Evolutionary conservation across 2,888 invertebrate species (phyloP).

Genomic region (Paralinhomoeus sp.): DNA sequence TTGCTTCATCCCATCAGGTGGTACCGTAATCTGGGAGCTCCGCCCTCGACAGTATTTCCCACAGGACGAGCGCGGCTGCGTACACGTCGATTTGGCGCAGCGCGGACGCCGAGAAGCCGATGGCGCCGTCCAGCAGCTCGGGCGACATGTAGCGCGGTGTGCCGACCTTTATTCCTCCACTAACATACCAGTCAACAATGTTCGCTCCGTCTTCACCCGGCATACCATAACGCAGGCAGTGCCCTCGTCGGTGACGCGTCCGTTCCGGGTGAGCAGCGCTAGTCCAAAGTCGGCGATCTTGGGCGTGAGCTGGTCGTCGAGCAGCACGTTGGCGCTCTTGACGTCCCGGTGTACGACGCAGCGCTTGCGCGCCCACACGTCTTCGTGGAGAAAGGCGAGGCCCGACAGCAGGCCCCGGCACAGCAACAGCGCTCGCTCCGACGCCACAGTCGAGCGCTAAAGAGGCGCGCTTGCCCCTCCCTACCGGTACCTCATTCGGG

Average conservation of each 20-base stretch:
- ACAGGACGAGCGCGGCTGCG: slow-evolving; percentile 32
- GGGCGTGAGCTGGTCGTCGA: slow-evolving; percentile 41
- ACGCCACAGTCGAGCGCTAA: background rate
- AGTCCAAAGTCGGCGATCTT: slow-evolving; percentile 94
- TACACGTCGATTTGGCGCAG: slow-evolving; percentile 34
- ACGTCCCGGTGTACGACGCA: slow-evolving; percentile 90
- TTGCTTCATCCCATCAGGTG: no score
- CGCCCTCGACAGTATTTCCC: slow-evolving; percentile 27
- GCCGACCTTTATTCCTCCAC: no score
- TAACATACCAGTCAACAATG: no score
- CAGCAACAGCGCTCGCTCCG: background rate
- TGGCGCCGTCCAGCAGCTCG: slow-evolving; percentile 53
- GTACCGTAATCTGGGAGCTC: no score
- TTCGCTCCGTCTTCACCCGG: no score
- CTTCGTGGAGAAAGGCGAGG: slow-evolving; percentile 77
- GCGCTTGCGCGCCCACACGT: slow-evolving; percentile 50
- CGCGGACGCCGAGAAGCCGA: slow-evolving; percentile 32
- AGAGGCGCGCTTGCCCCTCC: no score
- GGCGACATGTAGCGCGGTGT: slow-evolving; percentile 77
- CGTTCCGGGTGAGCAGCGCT: slow-evolving; percentile 69
- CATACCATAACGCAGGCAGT: no score
- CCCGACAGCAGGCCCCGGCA: slow-evolving; percentile 60
- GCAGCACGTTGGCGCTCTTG: slow-evolving; percentile 83
- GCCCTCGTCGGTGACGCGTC: no score
- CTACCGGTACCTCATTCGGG: no score